Percentiles rank a stretch among this genome's conserved stretches.
Evolutionary conservation across 1,140 invertebrate species (phyloP).

Genomic region (Brachionus paranguensis): DNA sequence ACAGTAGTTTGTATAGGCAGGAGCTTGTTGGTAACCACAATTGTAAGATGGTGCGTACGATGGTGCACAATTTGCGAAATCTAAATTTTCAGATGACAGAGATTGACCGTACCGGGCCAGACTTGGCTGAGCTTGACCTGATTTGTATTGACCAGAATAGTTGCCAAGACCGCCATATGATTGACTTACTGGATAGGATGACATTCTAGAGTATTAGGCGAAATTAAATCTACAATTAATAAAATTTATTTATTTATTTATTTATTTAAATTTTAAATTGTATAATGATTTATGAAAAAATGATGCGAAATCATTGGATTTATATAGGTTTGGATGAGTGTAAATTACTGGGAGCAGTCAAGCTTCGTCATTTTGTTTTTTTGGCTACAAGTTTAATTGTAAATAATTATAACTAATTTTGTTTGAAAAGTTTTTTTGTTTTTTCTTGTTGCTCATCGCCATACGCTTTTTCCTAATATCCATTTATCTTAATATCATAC

Average conservation of each 20-base stretch:
- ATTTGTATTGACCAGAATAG: neutral
- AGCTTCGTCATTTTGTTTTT: constrained; percentile 28
- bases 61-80: neutral
- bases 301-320: neutral
- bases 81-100: constrained; percentile 10
- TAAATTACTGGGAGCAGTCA: neutral
- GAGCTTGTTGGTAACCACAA: neutral
- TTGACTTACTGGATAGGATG: constrained; percentile 20
- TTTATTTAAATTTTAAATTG: neutral
- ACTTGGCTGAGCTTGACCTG: neutral
- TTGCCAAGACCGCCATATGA: constrained; percentile 9
- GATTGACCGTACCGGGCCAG: constrained; percentile 14
- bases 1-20: neutral
- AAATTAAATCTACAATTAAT: neutral
- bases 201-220: neutral
- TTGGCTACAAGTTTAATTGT: neutral
- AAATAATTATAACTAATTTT: constrained; percentile 32
- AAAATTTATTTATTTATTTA: neutral
- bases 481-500: constrained; percentile 31
- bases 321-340: neutral
- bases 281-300: constrained; percentile 24
- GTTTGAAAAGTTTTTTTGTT: constrained; percentile 1
- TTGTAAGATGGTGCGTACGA: neutral
- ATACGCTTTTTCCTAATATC: constrained; percentile 31
- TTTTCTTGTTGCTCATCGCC: neutral